phyloP scores from a whole-genome alignment of 2,797 vertebrate species.

The Leucoraja ocellata region DNA sequence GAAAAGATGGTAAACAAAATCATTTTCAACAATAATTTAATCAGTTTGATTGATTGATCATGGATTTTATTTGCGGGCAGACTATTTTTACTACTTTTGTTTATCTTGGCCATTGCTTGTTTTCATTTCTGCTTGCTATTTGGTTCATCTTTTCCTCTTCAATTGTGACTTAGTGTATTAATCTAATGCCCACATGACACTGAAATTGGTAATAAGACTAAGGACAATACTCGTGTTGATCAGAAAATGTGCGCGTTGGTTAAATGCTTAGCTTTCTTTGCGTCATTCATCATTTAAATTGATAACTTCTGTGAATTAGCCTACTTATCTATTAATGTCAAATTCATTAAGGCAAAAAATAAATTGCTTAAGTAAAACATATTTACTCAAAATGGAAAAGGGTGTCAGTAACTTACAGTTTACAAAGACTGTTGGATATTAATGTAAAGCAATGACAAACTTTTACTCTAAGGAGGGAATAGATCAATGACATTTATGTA shows the following conservation, averaged over 20 bases:
- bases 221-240: background rate
- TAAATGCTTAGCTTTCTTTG: background rate
- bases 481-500: background rate
- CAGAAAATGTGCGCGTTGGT: background rate
- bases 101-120: background rate
- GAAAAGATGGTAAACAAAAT: background rate
- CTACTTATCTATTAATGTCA: background rate
- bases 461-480: background rate
- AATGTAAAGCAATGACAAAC: constrained; percentile 30
- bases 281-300: background rate
- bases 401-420: constrained; percentile 12
- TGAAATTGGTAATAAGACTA: background rate
- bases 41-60: background rate
- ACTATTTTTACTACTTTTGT: background rate
- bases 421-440: background rate
- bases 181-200: background rate
- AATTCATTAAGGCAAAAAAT: background rate
- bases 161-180: background rate
- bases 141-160: background rate
- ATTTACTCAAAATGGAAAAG: constrained; percentile 22
- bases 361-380: background rate
- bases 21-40: background rate
- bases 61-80: background rate
- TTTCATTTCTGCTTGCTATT: background rate
- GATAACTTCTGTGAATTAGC: background rate